Conservation (phyloP, 2,113 vertebrate species). For the Polypterus bichir region DNA sequence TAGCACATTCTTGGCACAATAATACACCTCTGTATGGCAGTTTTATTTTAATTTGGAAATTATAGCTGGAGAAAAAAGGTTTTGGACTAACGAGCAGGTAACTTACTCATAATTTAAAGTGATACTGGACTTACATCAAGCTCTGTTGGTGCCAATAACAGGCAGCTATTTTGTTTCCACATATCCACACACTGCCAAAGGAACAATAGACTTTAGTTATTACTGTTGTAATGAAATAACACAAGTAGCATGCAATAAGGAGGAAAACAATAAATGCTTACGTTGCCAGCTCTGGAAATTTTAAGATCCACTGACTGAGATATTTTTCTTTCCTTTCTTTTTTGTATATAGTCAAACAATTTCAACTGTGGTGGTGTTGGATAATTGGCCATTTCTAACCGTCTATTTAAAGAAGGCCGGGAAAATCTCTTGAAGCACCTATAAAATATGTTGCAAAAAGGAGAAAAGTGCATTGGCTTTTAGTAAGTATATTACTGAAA, state of each 20-base stretch:
- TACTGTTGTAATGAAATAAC: not conserved
- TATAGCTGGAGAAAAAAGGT: not conserved
- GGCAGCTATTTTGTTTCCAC: constrained; percentile 85
- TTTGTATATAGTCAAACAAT: constrained; percentile 88
- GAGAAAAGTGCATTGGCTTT: too few species aligned
- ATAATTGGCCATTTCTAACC: constrained; percentile 78
- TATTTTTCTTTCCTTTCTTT: constrained; percentile 82
- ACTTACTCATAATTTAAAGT: not conserved
- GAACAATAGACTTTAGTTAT: not conserved
- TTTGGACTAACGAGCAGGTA: not conserved
- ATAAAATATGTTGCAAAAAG: not conserved
- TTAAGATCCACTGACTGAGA: constrained; percentile 82
- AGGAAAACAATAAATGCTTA: constrained; percentile 26
- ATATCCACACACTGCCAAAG: constrained; percentile 82
- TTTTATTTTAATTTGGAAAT: too few species aligned
- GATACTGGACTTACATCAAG: constrained; percentile 74
- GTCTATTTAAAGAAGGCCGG: constrained; percentile 78
- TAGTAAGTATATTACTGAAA: too few species aligned
- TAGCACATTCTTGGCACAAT: too few species aligned
- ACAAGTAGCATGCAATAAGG: not conserved
- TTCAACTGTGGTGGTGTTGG: constrained; percentile 77
- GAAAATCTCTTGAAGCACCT: constrained; percentile 92
- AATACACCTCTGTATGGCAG: too few species aligned
- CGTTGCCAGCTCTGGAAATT: constrained; percentile 93
- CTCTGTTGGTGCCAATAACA: constrained; percentile 77